Evolutionary conservation across 1,140 invertebrate species (phyloP).

Genomic region (Archivesica marissinica): DNA sequence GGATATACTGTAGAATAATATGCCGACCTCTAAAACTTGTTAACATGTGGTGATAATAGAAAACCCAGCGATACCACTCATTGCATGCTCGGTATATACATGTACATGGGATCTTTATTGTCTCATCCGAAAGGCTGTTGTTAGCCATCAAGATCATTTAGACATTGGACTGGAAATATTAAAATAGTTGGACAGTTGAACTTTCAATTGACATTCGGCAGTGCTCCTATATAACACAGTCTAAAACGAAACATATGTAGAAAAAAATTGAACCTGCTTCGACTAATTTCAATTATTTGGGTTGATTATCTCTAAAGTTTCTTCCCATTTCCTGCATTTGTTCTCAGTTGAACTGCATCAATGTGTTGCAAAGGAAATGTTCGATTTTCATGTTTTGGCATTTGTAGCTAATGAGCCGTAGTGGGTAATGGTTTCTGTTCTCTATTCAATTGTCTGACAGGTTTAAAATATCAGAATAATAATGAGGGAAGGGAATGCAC

Average conservation of each 20-base stretch:
- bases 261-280: neutral
- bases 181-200: too few species aligned
- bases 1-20: too few species aligned
- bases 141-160: too few species aligned
- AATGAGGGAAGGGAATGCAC: conserved; percentile 3
- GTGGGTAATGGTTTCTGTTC: conserved; percentile 7
- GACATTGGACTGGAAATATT: too few species aligned
- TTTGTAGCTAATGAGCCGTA: conserved; percentile 13
- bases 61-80: too few species aligned
- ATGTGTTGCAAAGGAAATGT: neutral
- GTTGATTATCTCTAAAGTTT: conserved; percentile 11
- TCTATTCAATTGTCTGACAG: conserved; percentile 12
- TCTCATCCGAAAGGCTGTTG: too few species aligned
- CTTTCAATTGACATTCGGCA: too few species aligned
- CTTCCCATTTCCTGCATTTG: conserved; percentile 1
- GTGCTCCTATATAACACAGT: neutral
- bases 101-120: too few species aligned
- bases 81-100: too few species aligned
- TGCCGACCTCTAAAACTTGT: too few species aligned
- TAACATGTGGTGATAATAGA: too few species aligned
- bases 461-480: conserved; percentile 16
- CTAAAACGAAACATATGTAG: neutral
- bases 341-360: neutral
- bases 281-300: neutral
- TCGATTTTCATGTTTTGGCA: conserved; percentile 29